Conservation (phyloP, 2,113 vertebrate species). For the Petrocephalus microphthalmus region DNA sequence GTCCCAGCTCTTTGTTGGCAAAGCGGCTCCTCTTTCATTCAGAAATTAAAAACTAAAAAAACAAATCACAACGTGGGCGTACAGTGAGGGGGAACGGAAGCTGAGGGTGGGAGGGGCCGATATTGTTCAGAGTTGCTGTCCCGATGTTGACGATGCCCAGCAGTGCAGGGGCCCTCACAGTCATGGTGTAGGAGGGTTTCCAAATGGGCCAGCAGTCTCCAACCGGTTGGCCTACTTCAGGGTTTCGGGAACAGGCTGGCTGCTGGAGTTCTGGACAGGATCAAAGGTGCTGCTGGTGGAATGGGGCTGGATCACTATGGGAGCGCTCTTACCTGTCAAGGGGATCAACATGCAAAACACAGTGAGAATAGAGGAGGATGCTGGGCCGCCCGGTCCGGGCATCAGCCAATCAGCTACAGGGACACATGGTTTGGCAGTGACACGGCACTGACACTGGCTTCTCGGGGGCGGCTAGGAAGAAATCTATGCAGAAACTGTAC, state of each 20-base stretch:
- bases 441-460: not conserved
- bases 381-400: not conserved
- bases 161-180: slow-evolving; percentile 17
- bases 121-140: not conserved
- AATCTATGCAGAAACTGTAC: not conserved
- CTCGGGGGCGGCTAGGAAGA: not conserved
- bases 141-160: not conserved
- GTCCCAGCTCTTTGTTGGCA: not conserved
- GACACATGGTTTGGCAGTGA: not conserved
- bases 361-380: not conserved
- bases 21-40: not conserved
- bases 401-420: not conserved
- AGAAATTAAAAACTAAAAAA: not conserved
- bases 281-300: slow-evolving; percentile 39
- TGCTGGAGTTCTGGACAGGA: slow-evolving; percentile 42
- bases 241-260: slow-evolving; percentile 33
- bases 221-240: slow-evolving; percentile 24
- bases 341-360: not conserved
- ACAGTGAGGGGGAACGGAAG: not conserved
- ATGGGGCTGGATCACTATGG: slow-evolving; percentile 50
- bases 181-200: slow-evolving; percentile 12
- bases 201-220: not conserved
- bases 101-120: not conserved
- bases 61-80: not conserved
- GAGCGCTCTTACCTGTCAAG: slow-evolving; percentile 33